These are phyloP conservation scores for Leptoclinus maculatus DNA, from an alignment of 2,797 vertebrate species.

Conservation along the genomic window DNA sequence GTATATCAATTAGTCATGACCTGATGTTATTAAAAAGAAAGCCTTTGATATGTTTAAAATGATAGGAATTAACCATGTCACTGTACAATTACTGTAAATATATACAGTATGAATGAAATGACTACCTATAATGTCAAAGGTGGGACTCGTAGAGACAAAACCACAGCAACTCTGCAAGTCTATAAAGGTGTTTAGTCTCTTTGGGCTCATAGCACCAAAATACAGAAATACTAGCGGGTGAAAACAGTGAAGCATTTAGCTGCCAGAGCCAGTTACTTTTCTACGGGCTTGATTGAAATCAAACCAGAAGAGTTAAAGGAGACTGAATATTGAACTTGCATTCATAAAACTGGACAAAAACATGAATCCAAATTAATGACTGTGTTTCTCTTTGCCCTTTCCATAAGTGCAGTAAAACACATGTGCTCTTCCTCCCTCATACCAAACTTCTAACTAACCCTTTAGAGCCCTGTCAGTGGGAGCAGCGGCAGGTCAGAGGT, in stretches of 20 bases:
- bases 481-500: not conserved
- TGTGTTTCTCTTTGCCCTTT: slow-evolving; percentile 1
- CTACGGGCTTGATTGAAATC: not conserved
- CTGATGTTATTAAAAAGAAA: slow-evolving; percentile 13
- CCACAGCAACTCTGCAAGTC: not conserved
- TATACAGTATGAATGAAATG: not conserved
- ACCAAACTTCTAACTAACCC: not conserved
- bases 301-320: not conserved
- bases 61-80: not conserved
- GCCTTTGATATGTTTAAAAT: slow-evolving; percentile 17
- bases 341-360: not conserved
- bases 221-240: not conserved
- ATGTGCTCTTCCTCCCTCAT: not conserved
- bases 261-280: not conserved
- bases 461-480: not conserved
- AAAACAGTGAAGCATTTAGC: not conserved
- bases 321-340: not conserved
- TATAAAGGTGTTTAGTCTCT: not conserved
- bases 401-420: slow-evolving; percentile 15
- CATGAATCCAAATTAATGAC: not conserved
- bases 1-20: not conserved
- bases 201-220: not conserved
- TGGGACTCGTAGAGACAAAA: not conserved
- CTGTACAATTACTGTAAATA: not conserved
- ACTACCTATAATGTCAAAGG: not conserved